Evolutionary conservation across 2,888 invertebrate species (phyloP), one percentile per base, ranked within the genome.

Genomic region (Baronia brevicornis): DNA sequence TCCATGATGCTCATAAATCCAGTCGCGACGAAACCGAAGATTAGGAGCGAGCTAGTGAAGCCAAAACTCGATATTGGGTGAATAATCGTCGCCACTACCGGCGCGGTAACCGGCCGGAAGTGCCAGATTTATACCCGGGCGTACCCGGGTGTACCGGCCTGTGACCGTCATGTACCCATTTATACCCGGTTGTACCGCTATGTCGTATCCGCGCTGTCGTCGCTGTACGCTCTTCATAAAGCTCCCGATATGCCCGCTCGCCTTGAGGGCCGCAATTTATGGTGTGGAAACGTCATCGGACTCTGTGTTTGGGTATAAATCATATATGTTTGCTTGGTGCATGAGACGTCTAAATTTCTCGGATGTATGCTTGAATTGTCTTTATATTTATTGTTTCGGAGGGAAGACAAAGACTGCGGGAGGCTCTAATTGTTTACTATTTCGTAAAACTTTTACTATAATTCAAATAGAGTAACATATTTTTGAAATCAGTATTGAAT

Each of bases 31-130:
- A 72, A 72, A 73, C 68, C 72, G 64, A 80, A 82, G 82, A 82
- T 79, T 79, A 77, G 75, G 58, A 63, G 61, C 61, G 65, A 72
- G 74, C 72, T 69, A 79, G 75, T 80, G 73, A 74, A 77, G 79
- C 79, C 77, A 79, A 79, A 82, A 82, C 79, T 80, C 80, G 84
- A 84, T 84, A 82, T 80, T 82, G 78, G 78, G 70, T 84, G 82
- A 84, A 80, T 84, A 80, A 84, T 82, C 72, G 84, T 78, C 67
- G 68, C 69, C 73, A 78, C 80, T 82, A 79, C 84, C 84, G 84
- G 82, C 67, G 74, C 70, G 78, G 75, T 72, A 60, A 67, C 59
- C 66, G 63, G 59, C 78, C 82, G 82, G 84, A 82, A 72, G 71
- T 56, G 67, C 67, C 71, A 77, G 84, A 82, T 82, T 82, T 82